These are phyloP conservation scores for Lanistes nyassanus DNA, from an alignment of 1,140 invertebrate genomes.

Conservation along the genomic window DNA sequence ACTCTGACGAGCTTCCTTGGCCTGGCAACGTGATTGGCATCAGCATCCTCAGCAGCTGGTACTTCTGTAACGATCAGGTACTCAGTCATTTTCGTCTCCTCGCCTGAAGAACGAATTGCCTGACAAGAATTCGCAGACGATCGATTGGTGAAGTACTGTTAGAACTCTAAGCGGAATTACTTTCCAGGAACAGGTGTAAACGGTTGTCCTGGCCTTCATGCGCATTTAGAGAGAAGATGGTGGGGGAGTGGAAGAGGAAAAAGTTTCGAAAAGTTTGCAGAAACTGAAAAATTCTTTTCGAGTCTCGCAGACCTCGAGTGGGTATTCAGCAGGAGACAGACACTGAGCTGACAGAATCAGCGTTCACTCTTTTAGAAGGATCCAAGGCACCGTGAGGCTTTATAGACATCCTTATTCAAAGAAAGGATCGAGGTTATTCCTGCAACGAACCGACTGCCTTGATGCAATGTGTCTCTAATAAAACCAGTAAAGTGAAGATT, in stretches of 20 bases:
- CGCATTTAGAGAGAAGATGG: not conserved
- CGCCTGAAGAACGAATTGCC: too few relatives aligned
- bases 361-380: not conserved
- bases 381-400: not conserved
- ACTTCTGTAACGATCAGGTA: constrained; percentile 74
- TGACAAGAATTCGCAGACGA: too few relatives aligned
- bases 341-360: constrained; percentile 6
- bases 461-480: too few relatives aligned
- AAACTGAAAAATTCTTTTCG: not conserved
- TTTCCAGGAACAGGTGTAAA: not conserved
- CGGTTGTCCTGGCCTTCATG: not conserved
- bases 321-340: constrained; percentile 1
- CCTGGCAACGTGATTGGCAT: constrained; percentile 71
- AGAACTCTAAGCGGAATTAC: too few relatives aligned
- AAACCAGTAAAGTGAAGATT: too few relatives aligned
- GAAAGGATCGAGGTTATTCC: not conserved
- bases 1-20: constrained; percentile 69
- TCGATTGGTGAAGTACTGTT: too few relatives aligned
- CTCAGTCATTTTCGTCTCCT: too few relatives aligned
- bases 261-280: not conserved
- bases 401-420: not conserved
- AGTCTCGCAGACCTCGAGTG: not conserved
- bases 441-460: too few relatives aligned
- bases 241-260: not conserved
- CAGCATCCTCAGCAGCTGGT: constrained; percentile 71